phyloP scores from a whole-genome alignment of 2,888 invertebrate genomes.

The Drosophila dives region DNA sequence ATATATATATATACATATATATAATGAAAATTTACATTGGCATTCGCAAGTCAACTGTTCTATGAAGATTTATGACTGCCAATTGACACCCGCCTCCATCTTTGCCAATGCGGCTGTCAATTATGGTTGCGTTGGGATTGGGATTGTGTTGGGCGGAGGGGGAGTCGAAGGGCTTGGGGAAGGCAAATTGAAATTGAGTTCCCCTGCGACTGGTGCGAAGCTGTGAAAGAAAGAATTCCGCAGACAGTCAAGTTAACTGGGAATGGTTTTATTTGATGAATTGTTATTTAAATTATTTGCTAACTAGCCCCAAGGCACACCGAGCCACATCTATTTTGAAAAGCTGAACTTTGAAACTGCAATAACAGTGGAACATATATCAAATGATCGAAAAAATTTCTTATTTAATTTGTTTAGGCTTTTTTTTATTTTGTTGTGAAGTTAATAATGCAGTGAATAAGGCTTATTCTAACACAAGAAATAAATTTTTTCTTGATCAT shows the following conservation, averaged over 20 bases:
- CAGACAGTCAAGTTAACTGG: constrained; percentile 8
- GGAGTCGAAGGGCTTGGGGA: constrained; percentile 2
- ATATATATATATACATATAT: constrained; percentile 62
- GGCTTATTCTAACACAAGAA: not conserved
- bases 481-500: not conserved
- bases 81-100: constrained; percentile 74
- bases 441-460: no score
- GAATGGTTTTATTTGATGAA: constrained; percentile 55
- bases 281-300: constrained; percentile 39
- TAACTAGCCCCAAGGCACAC: constrained; percentile 12
- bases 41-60: constrained; percentile 73
- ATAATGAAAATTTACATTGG: constrained; percentile 74
- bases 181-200: constrained; percentile 62
- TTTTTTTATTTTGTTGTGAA: no score
- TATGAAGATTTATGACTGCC: constrained; percentile 77
- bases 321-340: constrained; percentile 8
- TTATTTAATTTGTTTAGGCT: not conserved
- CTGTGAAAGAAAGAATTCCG: constrained; percentile 12
- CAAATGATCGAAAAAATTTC: not conserved
- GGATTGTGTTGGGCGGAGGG: not conserved
- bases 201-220: constrained; percentile 6
- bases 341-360: constrained; percentile 6
- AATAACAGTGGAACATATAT: not conserved
- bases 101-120: constrained; percentile 49
- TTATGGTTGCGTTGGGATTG: constrained; percentile 12